Evolutionary conservation across 2,113 vertebrate species (phyloP), one percentile per base, ranked within the genome.

Genomic region (Mesoclemmys tuberculata): DNA sequence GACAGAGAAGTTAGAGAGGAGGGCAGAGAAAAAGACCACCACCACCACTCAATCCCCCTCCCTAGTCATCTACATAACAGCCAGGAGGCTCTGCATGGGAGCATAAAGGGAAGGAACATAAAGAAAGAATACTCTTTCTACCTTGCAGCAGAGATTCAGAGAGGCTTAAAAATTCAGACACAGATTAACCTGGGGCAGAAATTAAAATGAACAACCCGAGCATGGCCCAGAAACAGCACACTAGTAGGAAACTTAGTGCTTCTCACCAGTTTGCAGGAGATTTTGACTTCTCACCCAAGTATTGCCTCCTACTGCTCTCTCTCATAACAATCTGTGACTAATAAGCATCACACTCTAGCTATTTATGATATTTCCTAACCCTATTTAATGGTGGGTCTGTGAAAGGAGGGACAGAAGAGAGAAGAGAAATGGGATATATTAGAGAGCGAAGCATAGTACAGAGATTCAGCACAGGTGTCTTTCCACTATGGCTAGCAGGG

Each of bases 261-360:
- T 26, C 41, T 44, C 71, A 75, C 10, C 21, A 24, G 5, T 75
- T 75, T 44, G n/a, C 71, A 75, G 38, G 10, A 44, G 74, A 77
- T 75, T 46, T 46, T 75, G 38, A 75, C 74, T 75, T 75, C 44
- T 77, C 12, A 77, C 44, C 24, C 3, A 44, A 46, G 5, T 19
- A 1, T 14, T 8, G 24, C 49, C 68, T 2, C 41, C 55, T 52
- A 46, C 80, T 46, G 11, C 71, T 3, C 0, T 13, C 22, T 58
- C 55, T 71, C 0, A 0, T 0, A 5, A 52, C 10, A 77, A 21
- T 35, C 0, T 2, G 10, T 16, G 79, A 22, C 44, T n/a, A 61
- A 26, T 27, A 1, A 14, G 46, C 2, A 41, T 12, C 8, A 19
- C 7, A 56, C 10, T 35, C 78, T 31, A 48, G 26, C 2, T 10